Evolutionary conservation across 2,888 invertebrate species (phyloP), one percentile per base, ranked within the genome.

Genomic region (Perizoma affinitatum): DNA sequence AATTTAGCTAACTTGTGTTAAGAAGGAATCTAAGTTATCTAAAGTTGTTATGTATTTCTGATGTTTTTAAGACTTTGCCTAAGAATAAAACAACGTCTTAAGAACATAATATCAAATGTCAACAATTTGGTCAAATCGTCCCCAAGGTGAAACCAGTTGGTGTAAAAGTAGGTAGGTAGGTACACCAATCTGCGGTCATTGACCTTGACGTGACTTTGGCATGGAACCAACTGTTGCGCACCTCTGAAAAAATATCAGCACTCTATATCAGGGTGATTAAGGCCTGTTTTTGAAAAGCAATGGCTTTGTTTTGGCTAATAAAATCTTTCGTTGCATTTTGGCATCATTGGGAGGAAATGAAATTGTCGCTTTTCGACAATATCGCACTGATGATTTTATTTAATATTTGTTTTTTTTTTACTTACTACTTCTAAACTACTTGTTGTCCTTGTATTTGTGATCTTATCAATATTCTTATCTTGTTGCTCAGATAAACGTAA

Each of bases 121-220:
- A 45, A 33, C 40, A 6, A 33, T 47, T 22, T 43, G 33, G 38
- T 5, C 43, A 9, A 70, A 74, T 76, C 74, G 72, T 71, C 72
- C 67, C 66, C 82, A 79, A 81, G 77, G 79, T 66, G 70, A 79
- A 70, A 71, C 68, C 68, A 69, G 75, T 78, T 76, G 68, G 73
- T 71, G 67, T 65, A 34, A 7, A 38, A 6, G 7, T 7, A 45
- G 22, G 22, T 22, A 22, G 22, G 22, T 22, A 22, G 22, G 9
- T 72, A 67, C 48, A 58, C 59, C 54, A 58, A 69, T 67, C 72
- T 54, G 63, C 82, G 83, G 82, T 83, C 82, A 83, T 75, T 76
- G 71, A 72, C 82, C 82, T 83, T 83, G 81, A 75, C 77, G 73
- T 66, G 72, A 70, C 75, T 74, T 79, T 83, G 82, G 83, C 83